Conservation (phyloP, 2,797 vertebrate species). For the Helarctos malayanus region DNA sequence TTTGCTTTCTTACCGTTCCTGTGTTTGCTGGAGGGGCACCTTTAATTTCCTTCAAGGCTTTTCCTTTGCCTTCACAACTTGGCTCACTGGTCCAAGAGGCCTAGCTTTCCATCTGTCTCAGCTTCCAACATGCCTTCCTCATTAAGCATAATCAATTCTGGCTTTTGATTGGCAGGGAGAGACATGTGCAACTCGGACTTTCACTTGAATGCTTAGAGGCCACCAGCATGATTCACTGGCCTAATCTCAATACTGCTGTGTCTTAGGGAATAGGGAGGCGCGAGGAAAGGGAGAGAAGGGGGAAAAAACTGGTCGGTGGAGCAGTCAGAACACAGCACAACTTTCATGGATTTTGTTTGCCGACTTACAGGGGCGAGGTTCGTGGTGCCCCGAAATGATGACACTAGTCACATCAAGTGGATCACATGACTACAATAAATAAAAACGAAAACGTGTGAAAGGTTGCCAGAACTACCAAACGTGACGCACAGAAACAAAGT, state of each 20-base stretch:
- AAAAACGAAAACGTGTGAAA: background rate
- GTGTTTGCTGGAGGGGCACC: background rate
- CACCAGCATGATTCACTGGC: background rate
- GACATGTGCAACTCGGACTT: background rate
- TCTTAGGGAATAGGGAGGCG: background rate
- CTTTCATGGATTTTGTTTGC: background rate
- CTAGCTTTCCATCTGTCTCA: background rate
- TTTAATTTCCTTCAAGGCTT: background rate
- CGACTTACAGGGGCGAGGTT: background rate
- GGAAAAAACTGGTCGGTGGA: background rate
- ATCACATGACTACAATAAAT: background rate
- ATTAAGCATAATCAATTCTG: background rate
- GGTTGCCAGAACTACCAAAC: background rate
- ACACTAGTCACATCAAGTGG: background rate
- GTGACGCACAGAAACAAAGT: background rate
- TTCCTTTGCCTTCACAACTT: background rate
- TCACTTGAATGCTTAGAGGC: background rate
- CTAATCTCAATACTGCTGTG: background rate
- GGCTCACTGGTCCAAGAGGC: background rate
- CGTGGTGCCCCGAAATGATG: background rate
- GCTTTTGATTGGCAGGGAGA: background rate
- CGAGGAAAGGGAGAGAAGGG: background rate
- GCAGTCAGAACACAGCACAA: background rate
- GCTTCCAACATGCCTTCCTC: background rate
- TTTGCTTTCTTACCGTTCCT: background rate